Evolutionary conservation across 2,113 vertebrate species (phyloP).

Genomic region (Psephotus haematonotus): DNA sequence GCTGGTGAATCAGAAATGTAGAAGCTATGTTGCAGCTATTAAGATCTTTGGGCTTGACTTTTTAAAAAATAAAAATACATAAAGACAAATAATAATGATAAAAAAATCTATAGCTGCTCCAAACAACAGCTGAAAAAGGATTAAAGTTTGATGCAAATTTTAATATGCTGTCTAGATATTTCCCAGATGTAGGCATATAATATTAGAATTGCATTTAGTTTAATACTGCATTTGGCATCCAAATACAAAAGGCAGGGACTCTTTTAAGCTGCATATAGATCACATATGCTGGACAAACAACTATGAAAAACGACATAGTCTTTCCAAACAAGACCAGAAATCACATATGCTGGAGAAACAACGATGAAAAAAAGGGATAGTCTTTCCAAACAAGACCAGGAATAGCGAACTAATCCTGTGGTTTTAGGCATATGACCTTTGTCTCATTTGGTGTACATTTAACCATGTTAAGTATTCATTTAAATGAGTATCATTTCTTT

Average conservation of each 20-base stretch:
- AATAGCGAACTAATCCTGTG: conserved; percentile 51
- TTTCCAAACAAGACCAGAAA: conserved; percentile 34
- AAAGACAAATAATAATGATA: neutral
- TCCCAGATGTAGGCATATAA: conserved; percentile 45
- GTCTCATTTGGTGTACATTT: conserved; percentile 75
- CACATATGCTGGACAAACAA: conserved; percentile 31
- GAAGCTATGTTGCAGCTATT: neutral
- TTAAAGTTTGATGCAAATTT: neutral
- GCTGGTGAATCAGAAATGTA: neutral
- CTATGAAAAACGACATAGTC: conserved; percentile 17
- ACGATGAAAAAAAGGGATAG: conserved; percentile 8
- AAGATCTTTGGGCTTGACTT: neutral
- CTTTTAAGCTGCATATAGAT: conserved; percentile 37
- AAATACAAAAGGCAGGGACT: conserved; percentile 38
- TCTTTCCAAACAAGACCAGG: conserved; percentile 60
- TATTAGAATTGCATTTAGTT: conserved; percentile 54
- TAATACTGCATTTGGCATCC: conserved; percentile 46
- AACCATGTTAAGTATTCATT: conserved; percentile 80
- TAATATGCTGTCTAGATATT: conserved; percentile 14
- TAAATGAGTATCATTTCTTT: conserved; percentile 80
- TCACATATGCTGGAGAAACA: conserved; percentile 30
- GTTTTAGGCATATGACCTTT: conserved; percentile 73
- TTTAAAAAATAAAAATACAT: neutral
- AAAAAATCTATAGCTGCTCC: neutral
- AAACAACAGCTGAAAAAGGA: conserved; percentile 4